Conservation (phyloP, 2,888 invertebrate genomes). For the Calephelis perditalis region DNA sequence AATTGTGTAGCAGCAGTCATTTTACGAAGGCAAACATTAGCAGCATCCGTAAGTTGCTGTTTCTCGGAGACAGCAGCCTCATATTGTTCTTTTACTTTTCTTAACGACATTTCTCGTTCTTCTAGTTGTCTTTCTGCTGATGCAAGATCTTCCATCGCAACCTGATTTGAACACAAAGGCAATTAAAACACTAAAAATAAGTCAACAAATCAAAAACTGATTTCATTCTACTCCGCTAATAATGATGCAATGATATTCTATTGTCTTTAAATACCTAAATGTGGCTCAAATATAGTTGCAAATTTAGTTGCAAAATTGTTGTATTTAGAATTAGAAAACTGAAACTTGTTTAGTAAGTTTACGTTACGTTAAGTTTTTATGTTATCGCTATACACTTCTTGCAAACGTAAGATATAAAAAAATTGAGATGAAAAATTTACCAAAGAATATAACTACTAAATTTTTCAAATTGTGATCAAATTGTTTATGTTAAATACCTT, state of each 20-base stretch:
- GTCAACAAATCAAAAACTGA: background rate
- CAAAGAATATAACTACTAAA: too few species aligned
- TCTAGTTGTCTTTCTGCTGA: conserved; percentile 92
- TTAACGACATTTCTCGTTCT: conserved; percentile 93
- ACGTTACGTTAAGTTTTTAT: too few species aligned
- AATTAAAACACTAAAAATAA: background rate
- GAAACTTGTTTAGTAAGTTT: too few species aligned
- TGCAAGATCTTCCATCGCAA: conserved; percentile 93
- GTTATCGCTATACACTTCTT: too few species aligned
- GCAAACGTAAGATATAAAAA: too few species aligned
- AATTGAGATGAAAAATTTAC: too few species aligned
- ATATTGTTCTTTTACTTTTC: conserved; percentile 94
- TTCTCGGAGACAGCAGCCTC: conserved; percentile 96
- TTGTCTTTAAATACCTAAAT: background rate
- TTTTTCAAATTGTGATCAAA: too few species aligned
- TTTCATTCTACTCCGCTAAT: background rate
- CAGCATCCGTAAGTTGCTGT: conserved; percentile 93
- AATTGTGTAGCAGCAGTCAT: conserved; percentile 98
- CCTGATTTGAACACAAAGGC: conserved; percentile 45
- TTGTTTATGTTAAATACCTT: conserved; percentile 67
- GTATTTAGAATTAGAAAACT: too few species aligned
- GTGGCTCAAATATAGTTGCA: background rate
- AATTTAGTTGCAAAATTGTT: too few species aligned
- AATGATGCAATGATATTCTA: background rate
- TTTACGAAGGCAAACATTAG: conserved; percentile 94